Conservation (phyloP, 2,113 vertebrate species). For the Crotalus tigris region DNA sequence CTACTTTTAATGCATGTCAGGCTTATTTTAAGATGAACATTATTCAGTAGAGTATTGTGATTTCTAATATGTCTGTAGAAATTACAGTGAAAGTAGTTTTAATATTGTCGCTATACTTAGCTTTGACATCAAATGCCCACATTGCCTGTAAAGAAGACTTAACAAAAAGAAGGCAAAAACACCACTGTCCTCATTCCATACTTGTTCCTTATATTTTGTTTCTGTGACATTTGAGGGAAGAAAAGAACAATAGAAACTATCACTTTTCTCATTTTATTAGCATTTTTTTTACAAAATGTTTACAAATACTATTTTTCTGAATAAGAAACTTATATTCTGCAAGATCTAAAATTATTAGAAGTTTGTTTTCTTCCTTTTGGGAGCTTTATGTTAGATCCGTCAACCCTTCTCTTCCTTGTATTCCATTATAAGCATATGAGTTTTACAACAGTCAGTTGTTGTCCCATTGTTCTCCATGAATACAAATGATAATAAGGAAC, state of each 20-base stretch:
- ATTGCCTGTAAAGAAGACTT: constrained; percentile 10
- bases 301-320: background rate
- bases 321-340: background rate
- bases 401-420: background rate
- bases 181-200: background rate
- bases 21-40: constrained; percentile 45
- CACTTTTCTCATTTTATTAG: background rate
- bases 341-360: background rate
- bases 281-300: too few relatives aligned
- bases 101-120: constrained; percentile 17
- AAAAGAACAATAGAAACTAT: background rate
- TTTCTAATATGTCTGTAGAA: constrained; percentile 30
- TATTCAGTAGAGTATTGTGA: constrained; percentile 34
- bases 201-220: background rate
- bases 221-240: background rate
- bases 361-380: background rate
- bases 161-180: background rate
- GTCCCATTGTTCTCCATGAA: too few relatives aligned
- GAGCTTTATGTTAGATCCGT: background rate
- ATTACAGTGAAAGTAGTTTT: constrained; percentile 8
- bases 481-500: too few relatives aligned
- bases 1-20: constrained; percentile 47
- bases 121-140: constrained; percentile 18
- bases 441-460: background rate
- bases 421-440: background rate